These are phyloP conservation scores for Pyxicephalus adspersus DNA, from an alignment of 2,113 vertebrate species.

Conservation along the genomic window DNA sequence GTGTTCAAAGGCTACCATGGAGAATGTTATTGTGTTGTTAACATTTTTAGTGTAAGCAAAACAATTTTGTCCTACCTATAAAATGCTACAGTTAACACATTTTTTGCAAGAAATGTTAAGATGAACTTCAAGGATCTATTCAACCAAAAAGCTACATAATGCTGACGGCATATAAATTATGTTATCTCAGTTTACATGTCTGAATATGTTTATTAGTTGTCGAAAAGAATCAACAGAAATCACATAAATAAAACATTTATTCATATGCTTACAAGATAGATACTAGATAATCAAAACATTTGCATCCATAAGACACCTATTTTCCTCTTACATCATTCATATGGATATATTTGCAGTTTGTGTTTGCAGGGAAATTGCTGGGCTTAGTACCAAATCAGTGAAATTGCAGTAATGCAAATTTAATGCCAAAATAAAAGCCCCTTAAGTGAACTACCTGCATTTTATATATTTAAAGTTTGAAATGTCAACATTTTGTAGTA, in stretches of 20 bases:
- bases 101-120: constrained; percentile 13
- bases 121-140: constrained; percentile 21
- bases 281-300: constrained; percentile 56
- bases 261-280: constrained; percentile 54
- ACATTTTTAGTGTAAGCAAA: not conserved
- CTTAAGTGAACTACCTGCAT: constrained; percentile 48
- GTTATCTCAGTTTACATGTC: constrained; percentile 46
- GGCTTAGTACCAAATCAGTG: constrained; percentile 52
- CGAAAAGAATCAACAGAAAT: constrained; percentile 54
- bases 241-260: constrained; percentile 57
- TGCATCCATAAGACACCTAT: constrained; percentile 55
- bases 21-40: not conserved
- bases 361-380: constrained; percentile 55
- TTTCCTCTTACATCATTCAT: constrained; percentile 52
- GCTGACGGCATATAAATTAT: constrained; percentile 53
- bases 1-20: not conserved
- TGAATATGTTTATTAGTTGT: constrained; percentile 57
- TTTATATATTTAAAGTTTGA: constrained; percentile 31
- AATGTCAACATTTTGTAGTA: constrained; percentile 44
- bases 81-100: constrained; percentile 3
- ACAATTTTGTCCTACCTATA: not conserved
- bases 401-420: constrained; percentile 56
- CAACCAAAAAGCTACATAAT: constrained; percentile 44
- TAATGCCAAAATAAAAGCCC: constrained; percentile 53
- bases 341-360: constrained; percentile 54